phyloP scores from a whole-genome alignment of 2,797 vertebrate species.

The Hypotaenidia okinawae region DNA sequence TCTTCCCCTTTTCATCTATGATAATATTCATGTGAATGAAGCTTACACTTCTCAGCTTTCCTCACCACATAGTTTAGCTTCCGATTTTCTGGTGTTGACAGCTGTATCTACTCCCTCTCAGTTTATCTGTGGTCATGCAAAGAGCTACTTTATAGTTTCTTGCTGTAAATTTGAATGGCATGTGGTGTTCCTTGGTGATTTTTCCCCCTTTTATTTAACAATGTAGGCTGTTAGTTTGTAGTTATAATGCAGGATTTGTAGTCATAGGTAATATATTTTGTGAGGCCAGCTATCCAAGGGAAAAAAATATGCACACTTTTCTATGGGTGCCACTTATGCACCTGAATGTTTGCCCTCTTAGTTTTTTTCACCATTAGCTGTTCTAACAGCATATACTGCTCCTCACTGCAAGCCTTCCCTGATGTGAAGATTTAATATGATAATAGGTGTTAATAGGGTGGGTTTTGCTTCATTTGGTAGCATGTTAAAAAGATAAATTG shows the following conservation, averaged over 20 bases:
- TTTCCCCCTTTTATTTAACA: background rate
- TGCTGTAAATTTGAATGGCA: background rate
- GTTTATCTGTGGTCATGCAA: background rate
- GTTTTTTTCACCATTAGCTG: background rate
- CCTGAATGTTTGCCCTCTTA: background rate
- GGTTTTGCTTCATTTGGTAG: background rate
- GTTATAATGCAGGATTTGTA: background rate
- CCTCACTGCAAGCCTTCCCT: background rate
- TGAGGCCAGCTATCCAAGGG: background rate
- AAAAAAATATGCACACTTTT: background rate
- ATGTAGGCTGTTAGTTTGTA: background rate
- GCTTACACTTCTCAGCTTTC: background rate
- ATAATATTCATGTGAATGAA: background rate
- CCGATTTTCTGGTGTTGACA: background rate
- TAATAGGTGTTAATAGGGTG: background rate
- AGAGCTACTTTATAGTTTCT: background rate
- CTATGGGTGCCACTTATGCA: background rate
- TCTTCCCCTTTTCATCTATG: background rate
- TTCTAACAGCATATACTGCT: background rate
- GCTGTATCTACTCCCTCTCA: background rate
- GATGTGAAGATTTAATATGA: background rate
- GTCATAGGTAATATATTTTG: background rate
- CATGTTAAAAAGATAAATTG: background rate
- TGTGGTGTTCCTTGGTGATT: background rate
- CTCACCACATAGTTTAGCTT: background rate